Evolutionary conservation across 2,888 invertebrate genomes (phyloP), one percentile per base, ranked within the genome.

Genomic region (Mimumesa dahlbomi): DNA sequence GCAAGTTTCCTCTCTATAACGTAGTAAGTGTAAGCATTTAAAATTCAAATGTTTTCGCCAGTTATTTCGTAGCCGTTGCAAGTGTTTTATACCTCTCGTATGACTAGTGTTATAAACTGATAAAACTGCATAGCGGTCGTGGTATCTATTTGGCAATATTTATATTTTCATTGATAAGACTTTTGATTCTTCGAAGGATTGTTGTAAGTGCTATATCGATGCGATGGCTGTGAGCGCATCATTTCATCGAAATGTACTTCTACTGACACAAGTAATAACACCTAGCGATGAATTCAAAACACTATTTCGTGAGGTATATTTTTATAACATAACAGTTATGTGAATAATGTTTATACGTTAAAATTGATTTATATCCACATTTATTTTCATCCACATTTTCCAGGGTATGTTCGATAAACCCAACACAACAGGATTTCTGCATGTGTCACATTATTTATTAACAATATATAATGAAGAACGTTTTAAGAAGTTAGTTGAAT

Each of bases 371-470:
- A 25, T 22, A 9, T 18, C 43, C 18, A 19, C 16, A 18, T 11
- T 31, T 14, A 18, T 42, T 22, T 22, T 53, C n/a, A n/a, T n/a
- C n/a, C n/a, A n/a, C n/a, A n/a, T 22, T 42, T 65, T 77, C 57
- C 70, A 89, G 89, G 85, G 85, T 45, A 89, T 89, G 88, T 89
- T 89, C 54, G 84, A 87, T 13, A 89, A 86, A 50, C 88, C 89
- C 0, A 89, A 89, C 45, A 85, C 88, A 5, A 18, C 77, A 2
- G 89, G 89, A 29, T 88, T 89, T 43, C 73, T 88, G 34, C 81
- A 86, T 2, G 77, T 85, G 1, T 84, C 87, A 0, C 80, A 85
- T 38, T 89, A 87, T 74, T 73, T 89, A 13, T 68, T 89, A 25
- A 83, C 74, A 9, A 79, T 87, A 67, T 84, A 86, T 34, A 84